These are phyloP conservation scores for Ormyrus thymus DNA, from an alignment of 2,888 invertebrate genomes.

Conservation along the genomic window DNA sequence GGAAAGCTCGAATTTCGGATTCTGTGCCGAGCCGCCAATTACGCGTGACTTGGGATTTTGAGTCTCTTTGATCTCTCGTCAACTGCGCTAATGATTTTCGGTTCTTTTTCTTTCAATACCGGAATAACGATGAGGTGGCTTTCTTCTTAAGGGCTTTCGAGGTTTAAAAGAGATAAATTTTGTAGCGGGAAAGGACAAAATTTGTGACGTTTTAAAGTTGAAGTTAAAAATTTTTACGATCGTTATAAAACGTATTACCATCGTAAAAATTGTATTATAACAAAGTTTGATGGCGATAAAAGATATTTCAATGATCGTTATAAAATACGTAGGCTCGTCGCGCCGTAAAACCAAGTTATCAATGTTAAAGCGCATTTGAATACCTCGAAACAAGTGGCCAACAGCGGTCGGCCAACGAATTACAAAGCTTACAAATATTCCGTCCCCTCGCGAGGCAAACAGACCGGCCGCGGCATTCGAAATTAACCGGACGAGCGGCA, in stretches of 20 bases:
- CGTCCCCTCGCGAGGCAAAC: too few relatives aligned
- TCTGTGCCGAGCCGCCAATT: not conserved
- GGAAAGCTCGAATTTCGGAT: slow-evolving; percentile 19
- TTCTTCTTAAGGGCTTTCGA: too few relatives aligned
- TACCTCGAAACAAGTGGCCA: not conserved
- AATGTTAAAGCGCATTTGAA: not conserved
- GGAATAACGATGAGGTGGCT: too few relatives aligned
- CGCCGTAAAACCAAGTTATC: slow-evolving; percentile 16
- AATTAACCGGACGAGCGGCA: too few relatives aligned
- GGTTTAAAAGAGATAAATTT: too few relatives aligned
- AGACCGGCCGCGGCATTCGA: too few relatives aligned
- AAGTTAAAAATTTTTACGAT: slow-evolving; percentile 7
- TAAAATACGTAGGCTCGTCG: not conserved
- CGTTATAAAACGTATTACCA: slow-evolving; percentile 11
- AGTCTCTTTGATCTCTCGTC: not conserved
- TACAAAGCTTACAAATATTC: too few relatives aligned
- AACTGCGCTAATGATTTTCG: not conserved
- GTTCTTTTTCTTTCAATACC: not conserved
- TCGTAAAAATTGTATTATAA: slow-evolving; percentile 12
- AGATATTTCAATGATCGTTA: slow-evolving; percentile 13
- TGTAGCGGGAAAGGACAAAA: too few relatives aligned
- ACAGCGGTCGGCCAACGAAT: too few relatives aligned
- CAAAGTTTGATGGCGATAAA: not conserved
- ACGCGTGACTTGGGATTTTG: not conserved
- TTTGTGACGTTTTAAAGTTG: not conserved